A percentile compares a stretch with the other conserved stretches of the same genome.
Evolutionary conservation across 2,113 vertebrate species (phyloP).

Genomic region (Periophthalmus modestus): DNA sequence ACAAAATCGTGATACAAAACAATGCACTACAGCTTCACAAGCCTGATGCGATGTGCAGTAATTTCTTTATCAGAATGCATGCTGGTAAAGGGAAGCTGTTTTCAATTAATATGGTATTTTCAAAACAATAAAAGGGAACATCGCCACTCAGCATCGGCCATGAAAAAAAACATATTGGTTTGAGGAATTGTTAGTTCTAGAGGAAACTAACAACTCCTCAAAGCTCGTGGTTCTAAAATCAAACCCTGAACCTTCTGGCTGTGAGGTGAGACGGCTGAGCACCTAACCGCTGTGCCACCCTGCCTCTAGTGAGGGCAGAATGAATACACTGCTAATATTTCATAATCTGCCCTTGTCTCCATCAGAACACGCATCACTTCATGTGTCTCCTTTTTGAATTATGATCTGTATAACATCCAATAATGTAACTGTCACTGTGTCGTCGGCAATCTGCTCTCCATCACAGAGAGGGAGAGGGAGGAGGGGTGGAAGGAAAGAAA

Average conservation of each 20-base stretch:
- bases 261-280: neutral
- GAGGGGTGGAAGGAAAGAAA: neutral
- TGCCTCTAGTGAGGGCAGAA: neutral
- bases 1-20: too few species aligned
- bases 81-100: too few species aligned
- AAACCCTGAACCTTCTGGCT: neutral
- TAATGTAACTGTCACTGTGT: neutral
- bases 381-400: neutral
- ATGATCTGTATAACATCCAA: neutral
- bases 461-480: slow-evolving; percentile 13
- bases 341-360: neutral
- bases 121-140: too few species aligned
- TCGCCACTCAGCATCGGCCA: too few species aligned
- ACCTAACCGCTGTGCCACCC: neutral
- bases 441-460: neutral
- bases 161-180: too few species aligned
- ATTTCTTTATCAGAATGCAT: too few species aligned
- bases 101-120: too few species aligned
- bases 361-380: neutral
- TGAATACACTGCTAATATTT: neutral
- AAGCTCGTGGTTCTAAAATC: neutral
- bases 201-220: neutral
- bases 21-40: too few species aligned
- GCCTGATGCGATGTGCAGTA: too few species aligned
- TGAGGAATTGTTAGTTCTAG: too few species aligned